phyloP scores from a whole-genome alignment of 2,888 invertebrate genomes.

The Cheilosia variabilis region DNA sequence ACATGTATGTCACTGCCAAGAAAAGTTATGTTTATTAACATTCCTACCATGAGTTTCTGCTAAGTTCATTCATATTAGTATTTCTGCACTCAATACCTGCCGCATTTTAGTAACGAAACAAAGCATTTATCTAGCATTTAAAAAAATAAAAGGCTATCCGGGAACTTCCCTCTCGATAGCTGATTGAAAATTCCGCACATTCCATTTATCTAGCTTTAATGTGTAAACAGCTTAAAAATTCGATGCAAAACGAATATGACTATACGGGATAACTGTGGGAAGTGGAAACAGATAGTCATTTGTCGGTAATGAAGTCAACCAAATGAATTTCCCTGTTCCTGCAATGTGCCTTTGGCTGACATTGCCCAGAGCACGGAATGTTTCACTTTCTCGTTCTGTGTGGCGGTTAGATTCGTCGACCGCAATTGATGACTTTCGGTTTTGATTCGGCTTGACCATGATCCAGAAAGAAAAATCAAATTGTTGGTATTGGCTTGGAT shows the following conservation, averaged over 20 bases:
- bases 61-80: no score
- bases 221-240: background rate
- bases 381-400: background rate
- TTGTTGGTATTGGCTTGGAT: constrained; percentile 16
- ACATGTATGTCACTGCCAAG: no score
- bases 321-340: background rate
- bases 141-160: no score
- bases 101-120: no score
- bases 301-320: background rate
- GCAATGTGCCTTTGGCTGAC: background rate
- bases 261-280: no score
- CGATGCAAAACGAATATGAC: background rate
- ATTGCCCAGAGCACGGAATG: background rate
- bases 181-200: constrained; percentile 8
- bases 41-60: no score
- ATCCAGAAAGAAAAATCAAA: constrained; percentile 27
- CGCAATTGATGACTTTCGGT: constrained; percentile 30
- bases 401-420: background rate
- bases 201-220: background rate
- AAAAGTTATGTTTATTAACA: no score
- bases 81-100: no score
- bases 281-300: background rate
- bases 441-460: constrained; percentile 37
- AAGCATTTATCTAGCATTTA: no score
- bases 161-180: background rate